A percentile compares a stretch with the other conserved stretches of the same genome.
Evolutionary conservation across 2,888 invertebrate species (phyloP).

Genomic region (Papilio gigon): DNA sequence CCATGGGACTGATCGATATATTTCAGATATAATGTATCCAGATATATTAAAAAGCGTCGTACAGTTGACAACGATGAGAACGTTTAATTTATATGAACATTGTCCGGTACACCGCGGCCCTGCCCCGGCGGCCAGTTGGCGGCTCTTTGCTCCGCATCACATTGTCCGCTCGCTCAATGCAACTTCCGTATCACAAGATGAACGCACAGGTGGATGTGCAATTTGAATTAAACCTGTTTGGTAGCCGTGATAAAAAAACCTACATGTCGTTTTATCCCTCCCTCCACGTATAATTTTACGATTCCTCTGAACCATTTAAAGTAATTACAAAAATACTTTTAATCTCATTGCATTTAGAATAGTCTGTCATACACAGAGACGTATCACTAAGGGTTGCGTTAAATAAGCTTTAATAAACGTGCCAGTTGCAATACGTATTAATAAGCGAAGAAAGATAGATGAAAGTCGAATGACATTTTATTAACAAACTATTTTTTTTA

Average conservation of each 20-base stretch:
- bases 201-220: conserved; percentile 44
- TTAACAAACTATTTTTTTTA: no score
- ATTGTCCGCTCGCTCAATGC: conserved; percentile 51
- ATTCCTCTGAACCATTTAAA: not conserved
- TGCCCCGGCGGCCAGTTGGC: conserved; percentile 45
- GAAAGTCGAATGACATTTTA: no score
- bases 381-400: no score
- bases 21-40: no score
- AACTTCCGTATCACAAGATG: conserved; percentile 47
- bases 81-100: conserved; percentile 37
- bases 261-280: not conserved
- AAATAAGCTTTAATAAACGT: no score
- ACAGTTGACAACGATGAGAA: not conserved
- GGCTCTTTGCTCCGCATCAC: conserved; percentile 46
- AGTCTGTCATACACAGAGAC: no score
- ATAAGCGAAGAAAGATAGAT: no score
- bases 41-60: no score
- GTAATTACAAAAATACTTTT: no score
- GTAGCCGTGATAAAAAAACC: not conserved
- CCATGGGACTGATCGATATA: no score
- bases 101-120: conserved; percentile 37
- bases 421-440: no score
- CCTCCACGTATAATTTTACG: not conserved
- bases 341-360: no score
- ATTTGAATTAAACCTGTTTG: conserved; percentile 36